Percentiles rank a stretch among this genome's conserved stretches.
These are phyloP conservation scores for Ellobius talpinus DNA, from an alignment of 2,113 vertebrate genomes.

Conservation along the genomic window DNA sequence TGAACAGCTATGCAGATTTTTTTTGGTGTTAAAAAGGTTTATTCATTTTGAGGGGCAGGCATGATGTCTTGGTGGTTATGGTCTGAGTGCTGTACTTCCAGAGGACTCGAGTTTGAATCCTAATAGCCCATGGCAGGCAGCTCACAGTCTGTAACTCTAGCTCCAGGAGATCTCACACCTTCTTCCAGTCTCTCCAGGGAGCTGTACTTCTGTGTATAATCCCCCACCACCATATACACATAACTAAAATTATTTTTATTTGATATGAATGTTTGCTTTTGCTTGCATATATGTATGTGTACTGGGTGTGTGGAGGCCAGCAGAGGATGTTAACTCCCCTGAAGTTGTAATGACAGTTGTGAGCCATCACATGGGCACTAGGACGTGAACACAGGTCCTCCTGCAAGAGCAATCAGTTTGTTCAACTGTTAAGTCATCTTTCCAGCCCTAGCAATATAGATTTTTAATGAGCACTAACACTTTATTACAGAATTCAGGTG, in stretches of 20 bases:
- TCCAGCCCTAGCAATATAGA: neutral
- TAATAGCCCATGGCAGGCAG: neutral
- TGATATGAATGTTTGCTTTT: neutral
- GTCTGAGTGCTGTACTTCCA: neutral
- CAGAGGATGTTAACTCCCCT: no score
- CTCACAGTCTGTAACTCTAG: neutral
- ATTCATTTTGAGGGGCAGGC: neutral
- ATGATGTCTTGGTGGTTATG: neutral
- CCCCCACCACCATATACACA: neutral
- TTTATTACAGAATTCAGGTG: neutral
- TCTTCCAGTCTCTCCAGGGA: neutral
- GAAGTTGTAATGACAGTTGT: neutral
- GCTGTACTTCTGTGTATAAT: neutral
- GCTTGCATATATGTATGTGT: neutral
- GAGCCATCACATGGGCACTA: neutral
- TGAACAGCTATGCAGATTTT: neutral
- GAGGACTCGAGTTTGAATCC: neutral
- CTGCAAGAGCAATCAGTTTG: neutral
- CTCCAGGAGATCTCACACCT: neutral
- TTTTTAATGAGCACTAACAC: neutral
- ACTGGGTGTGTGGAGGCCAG: neutral
- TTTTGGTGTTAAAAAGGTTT: neutral
- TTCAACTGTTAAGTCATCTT: neutral
- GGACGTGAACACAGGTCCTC: neutral
- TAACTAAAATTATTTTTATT: neutral